Base-by-base conservation (phyloP, 2,888 invertebrate species). In the Aleiodes leptofemur region DNA sequence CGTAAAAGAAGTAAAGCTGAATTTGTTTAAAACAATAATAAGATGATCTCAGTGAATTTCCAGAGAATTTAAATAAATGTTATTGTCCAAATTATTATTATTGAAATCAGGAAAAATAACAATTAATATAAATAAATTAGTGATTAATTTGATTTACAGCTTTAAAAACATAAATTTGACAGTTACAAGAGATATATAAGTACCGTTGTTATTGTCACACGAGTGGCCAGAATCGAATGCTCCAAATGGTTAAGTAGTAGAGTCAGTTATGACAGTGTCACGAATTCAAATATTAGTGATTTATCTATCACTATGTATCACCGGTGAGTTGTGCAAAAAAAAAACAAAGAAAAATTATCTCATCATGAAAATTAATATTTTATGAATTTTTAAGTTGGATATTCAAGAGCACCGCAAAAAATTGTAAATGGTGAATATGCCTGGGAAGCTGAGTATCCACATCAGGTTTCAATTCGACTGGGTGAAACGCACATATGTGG, bases 381-480 rank as follows among this genome's bases (percentile, higher is more conserved):
- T n/a, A 29, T 50, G 11, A 31, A 23, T 34, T 31, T 8, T 29
- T 2, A 68, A 68, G 68, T 34, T 11, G 51, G 11, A 7, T 4
- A 68, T 51, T 76, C 73, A 16, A 69, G 75, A 5, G 72, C 66
- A 4, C 59, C 74, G 0, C 72, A 70, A 0, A 72, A 48, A 56
- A 29, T 81, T 0, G 77, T 82, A 1, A 77, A 77, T 1, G 81
- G 73, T 7, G 7, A 4, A 7, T 5, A 53, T 3, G 82, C 80
- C 0, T 4, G 13, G 0, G 14, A 23, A 9, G 74, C 74, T 3
- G 79, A 82, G 68, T 80, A 80, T 29, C 82, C 82, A 0, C 80
- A 77, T 61, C 70, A 71, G 7, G 80, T 78, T 0, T 81, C 81
- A 4, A 53, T 82, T 5, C 69, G 78, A 23, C 4, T 55, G 0